These are phyloP conservation scores for Dinocampus coccinellae DNA, from an alignment of 2,888 invertebrate species.

Conservation along the genomic window DNA sequence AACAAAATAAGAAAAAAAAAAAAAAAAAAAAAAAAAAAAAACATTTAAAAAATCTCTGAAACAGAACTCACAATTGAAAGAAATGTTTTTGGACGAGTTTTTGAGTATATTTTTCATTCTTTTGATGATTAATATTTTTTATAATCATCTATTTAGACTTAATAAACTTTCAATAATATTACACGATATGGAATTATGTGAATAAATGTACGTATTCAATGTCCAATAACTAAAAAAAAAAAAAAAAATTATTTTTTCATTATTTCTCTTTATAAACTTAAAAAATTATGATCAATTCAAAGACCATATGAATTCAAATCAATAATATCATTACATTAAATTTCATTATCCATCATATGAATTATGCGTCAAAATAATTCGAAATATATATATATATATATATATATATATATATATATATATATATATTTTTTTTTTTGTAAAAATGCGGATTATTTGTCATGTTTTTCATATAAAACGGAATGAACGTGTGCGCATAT, in stretches of 20 bases:
- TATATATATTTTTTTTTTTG: too few relatives aligned
- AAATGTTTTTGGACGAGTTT: background rate
- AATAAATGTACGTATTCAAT: background rate
- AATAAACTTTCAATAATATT: background rate
- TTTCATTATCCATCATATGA: background rate
- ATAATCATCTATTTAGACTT: background rate
- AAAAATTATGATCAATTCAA: conserved; percentile 35
- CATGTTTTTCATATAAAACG: conserved; percentile 32
- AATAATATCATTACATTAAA: conserved; percentile 33
- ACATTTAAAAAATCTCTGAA: background rate
- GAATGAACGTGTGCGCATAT: conserved; percentile 43
- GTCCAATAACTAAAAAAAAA: background rate
- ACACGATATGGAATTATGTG: background rate
- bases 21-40: background rate
- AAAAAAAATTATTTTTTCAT: conserved; percentile 21
- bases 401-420: too few relatives aligned
- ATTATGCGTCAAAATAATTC: background rate
- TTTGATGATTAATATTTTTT: background rate
- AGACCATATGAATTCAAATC: conserved; percentile 33
- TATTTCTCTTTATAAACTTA: conserved; percentile 25
- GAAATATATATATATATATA: too few relatives aligned
- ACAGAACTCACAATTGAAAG: background rate
- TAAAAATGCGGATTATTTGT: conserved; percentile 34
- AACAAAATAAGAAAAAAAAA: background rate
- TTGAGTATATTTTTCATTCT: background rate